phyloP scores from a whole-genome alignment of 2,797 vertebrate species.

The Hapalemur alaotrensis region DNA sequence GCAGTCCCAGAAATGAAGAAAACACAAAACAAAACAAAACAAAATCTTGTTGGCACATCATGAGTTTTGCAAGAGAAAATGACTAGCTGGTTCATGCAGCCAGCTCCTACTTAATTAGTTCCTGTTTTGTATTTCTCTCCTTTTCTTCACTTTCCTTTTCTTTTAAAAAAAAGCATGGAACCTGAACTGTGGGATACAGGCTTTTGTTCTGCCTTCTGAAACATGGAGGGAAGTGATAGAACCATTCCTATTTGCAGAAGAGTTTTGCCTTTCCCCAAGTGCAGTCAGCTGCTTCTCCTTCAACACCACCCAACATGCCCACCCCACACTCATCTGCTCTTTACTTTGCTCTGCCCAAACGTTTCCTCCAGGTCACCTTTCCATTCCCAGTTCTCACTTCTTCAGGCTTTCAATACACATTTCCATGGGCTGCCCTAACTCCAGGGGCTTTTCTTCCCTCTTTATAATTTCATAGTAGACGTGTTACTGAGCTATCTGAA shows the following conservation, averaged over 20 bases:
- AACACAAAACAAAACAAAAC: background rate
- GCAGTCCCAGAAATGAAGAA: background rate
- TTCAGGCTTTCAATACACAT: background rate
- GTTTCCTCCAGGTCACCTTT: background rate
- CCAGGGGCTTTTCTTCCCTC: background rate
- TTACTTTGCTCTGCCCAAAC: background rate
- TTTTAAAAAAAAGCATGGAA: slow-evolving; percentile 1
- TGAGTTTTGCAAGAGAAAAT: slow-evolving; percentile 34
- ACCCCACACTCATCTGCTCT: fast-evolving
- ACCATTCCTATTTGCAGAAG: background rate
- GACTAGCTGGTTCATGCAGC: background rate
- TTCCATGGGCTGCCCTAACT: background rate
- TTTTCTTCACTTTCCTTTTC: background rate
- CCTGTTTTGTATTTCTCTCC: background rate
- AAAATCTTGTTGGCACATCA: background rate
- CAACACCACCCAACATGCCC: fast-evolving
- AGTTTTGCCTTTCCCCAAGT: background rate
- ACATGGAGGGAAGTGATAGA: background rate
- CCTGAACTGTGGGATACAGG: background rate
- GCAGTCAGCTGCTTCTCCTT: background rate
- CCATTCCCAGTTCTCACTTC: background rate
- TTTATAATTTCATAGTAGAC: background rate
- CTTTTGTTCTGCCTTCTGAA: background rate
- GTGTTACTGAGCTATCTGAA: background rate
- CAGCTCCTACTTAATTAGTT: slow-evolving; percentile 40